Evolutionary conservation across 2,113 vertebrate genomes (phyloP).

Genomic region (Crocuta crocuta): DNA sequence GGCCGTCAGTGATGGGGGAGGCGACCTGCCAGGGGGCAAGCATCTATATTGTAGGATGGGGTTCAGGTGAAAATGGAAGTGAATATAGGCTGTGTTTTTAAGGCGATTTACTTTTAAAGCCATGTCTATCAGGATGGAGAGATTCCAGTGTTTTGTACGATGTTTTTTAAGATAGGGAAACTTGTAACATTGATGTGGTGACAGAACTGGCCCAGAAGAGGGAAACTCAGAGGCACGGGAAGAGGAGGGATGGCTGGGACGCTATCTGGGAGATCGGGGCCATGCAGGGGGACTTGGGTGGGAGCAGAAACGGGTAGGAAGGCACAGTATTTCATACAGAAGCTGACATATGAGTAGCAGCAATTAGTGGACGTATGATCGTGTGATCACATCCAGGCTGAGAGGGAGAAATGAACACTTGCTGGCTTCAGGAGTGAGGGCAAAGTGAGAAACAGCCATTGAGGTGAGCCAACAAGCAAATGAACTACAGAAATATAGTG

Average conservation of each 20-base stretch:
- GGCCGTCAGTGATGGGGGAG: too few species aligned
- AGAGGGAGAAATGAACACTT: neutral
- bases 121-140: neutral
- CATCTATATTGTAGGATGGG: neutral
- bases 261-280: too few species aligned
- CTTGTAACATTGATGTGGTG: neutral
- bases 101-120: neutral
- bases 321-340: neutral
- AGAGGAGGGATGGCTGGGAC: neutral
- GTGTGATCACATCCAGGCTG: neutral
- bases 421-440: neutral
- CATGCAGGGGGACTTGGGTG: too few species aligned
- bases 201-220: neutral
- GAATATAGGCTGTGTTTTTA: neutral
- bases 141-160: too few species aligned
- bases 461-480: neutral
- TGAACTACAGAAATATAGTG: neutral
- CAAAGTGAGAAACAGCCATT: neutral
- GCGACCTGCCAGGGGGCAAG: accelerated
- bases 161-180: neutral
- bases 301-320: too few species aligned
- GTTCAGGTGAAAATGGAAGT: neutral
- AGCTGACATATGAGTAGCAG: neutral
- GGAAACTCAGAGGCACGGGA: accelerated
- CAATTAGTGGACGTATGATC: neutral